Evolutionary conservation across 2,797 vertebrate species (phyloP).

Genomic region (Epinephelus malabaricus): DNA sequence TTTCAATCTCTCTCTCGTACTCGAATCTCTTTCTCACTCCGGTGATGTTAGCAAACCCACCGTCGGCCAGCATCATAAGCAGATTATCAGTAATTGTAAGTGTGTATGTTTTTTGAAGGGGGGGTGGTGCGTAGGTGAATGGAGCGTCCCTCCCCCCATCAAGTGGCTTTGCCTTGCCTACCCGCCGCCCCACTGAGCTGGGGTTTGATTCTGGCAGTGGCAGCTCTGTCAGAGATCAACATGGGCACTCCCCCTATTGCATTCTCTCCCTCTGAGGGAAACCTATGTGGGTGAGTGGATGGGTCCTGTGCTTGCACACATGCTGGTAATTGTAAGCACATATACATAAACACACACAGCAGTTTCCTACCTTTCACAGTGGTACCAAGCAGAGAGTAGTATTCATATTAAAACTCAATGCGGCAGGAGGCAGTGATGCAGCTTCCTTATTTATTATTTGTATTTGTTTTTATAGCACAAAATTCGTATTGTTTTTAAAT

Average conservation of each 20-base stretch:
- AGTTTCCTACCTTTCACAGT: conserved; percentile 31
- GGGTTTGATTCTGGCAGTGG: conserved; percentile 94
- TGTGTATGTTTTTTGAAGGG: conserved; percentile 91
- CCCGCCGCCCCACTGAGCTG: conserved; percentile 90
- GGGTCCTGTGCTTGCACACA: conserved; percentile 36
- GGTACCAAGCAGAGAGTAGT: conserved; percentile 4
- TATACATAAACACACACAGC: conserved; percentile 49
- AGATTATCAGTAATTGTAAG: conserved; percentile 97
- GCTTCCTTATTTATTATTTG: conserved; percentile 8
- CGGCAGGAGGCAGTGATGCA: background rate
- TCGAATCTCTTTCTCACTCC: conserved; percentile 37
- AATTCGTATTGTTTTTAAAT: background rate
- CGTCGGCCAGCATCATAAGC: conserved; percentile 91
- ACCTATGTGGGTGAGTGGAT: conserved; percentile 37
- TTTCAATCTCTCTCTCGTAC: conserved; percentile 26
- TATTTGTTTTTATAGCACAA: background rate
- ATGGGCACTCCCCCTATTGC: conserved; percentile 81
- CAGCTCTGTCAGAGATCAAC: conserved; percentile 94
- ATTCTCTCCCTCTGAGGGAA: conserved; percentile 31
- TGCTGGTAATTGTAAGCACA: conserved; percentile 45
- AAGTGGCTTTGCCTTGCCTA: conserved; percentile 86
- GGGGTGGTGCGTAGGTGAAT: conserved; percentile 89
- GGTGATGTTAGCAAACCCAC: conserved; percentile 93
- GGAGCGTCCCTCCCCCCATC: conserved; percentile 65
- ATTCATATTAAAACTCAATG: conserved; percentile 6